Evolutionary conservation across 2,797 vertebrate genomes (phyloP).

Genomic region (Lates japonicus): DNA sequence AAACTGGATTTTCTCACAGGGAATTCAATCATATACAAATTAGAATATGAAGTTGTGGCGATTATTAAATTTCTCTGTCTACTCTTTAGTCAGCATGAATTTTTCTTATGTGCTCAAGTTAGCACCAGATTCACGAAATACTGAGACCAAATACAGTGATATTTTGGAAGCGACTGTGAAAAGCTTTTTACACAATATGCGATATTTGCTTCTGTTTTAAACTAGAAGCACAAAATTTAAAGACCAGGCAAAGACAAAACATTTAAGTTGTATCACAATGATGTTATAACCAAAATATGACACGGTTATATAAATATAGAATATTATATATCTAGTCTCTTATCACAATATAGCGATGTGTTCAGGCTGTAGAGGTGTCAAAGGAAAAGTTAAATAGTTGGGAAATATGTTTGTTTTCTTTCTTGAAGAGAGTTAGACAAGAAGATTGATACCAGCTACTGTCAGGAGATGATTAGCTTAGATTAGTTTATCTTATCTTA

Average conservation of each 20-base stretch:
- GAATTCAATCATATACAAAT: background rate
- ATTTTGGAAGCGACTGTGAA: background rate
- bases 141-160: conserved; percentile 32
- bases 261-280: background rate
- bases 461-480: background rate
- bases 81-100: background rate
- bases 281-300: background rate
- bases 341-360: background rate
- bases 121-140: background rate
- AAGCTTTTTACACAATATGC: background rate
- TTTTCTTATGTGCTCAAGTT: background rate
- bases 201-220: conserved; percentile 6
- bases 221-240: background rate
- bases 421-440: background rate
- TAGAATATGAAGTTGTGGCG: too few species aligned
- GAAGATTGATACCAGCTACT: background rate
- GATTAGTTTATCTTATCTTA: conserved; percentile 9
- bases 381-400: background rate
- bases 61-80: background rate
- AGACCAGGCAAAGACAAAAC: background rate
- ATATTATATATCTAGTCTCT: background rate
- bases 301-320: background rate
- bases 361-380: background rate
- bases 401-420: background rate
- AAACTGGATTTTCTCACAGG: conserved; percentile 14